phyloP scores from a whole-genome alignment of 2,113 vertebrate genomes.

The Spea bombifrons region DNA sequence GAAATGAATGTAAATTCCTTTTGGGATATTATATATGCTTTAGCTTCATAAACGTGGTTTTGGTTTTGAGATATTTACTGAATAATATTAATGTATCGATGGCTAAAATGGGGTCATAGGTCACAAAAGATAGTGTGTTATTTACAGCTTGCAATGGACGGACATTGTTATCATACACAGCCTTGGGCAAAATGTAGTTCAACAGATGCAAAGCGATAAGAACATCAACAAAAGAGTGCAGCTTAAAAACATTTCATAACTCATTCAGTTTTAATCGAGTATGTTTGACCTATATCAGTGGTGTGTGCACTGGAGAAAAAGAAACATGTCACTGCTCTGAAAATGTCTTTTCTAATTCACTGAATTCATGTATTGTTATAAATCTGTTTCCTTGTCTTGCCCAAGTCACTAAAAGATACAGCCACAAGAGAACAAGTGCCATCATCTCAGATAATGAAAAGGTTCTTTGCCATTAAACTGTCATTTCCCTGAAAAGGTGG shows the following conservation, averaged over 20 bases:
- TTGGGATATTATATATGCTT: too few relatives aligned
- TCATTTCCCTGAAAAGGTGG: constrained; percentile 38
- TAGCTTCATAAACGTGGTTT: too few relatives aligned
- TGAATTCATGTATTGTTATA: constrained; percentile 47
- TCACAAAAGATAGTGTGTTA: background rate
- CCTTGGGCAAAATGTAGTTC: constrained; percentile 41
- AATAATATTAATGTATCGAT: background rate
- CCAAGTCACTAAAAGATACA: constrained; percentile 48
- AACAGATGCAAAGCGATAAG: constrained; percentile 40
- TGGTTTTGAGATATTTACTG: too few relatives aligned
- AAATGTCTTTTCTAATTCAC: constrained; percentile 49
- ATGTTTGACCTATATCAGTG: constrained; percentile 40
- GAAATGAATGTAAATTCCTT: too few relatives aligned
- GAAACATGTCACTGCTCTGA: constrained; percentile 48
- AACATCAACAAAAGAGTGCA: constrained; percentile 39
- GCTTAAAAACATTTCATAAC: constrained; percentile 32
- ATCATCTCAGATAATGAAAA: constrained; percentile 49
- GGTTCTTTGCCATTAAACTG: constrained; percentile 48
- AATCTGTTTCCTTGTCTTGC: constrained; percentile 48
- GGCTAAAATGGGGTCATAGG: background rate
- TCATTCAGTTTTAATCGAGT: constrained; percentile 46
- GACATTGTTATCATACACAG: constrained; percentile 4
- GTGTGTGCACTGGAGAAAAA: constrained; percentile 46
- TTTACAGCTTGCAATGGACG: background rate
- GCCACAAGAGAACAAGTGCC: constrained; percentile 45